These are phyloP conservation scores for Chrysina gloriosa DNA, from an alignment of 2,888 invertebrate species.

Conservation along the genomic window DNA sequence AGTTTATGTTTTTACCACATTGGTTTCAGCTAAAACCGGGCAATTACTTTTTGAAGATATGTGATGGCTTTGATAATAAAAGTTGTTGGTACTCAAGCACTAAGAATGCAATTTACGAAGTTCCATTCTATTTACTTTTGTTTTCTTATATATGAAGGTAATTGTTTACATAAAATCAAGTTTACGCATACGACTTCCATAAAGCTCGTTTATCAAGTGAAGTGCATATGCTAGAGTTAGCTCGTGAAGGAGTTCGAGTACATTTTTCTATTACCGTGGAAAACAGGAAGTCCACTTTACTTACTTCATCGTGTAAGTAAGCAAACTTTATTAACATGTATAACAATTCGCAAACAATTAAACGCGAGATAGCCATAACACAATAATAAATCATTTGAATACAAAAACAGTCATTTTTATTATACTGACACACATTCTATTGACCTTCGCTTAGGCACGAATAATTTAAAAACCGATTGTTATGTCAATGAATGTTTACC, in stretches of 20 bases:
- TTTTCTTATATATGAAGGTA: neutral
- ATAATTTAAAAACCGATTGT: slow-evolving; percentile 16
- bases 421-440: slow-evolving; percentile 31
- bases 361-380: slow-evolving; percentile 27
- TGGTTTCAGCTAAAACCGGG: no score
- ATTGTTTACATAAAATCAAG: neutral
- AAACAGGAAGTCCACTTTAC: neutral
- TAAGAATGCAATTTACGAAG: no score
- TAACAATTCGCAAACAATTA: slow-evolving; percentile 36
- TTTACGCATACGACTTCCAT: neutral
- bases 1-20: no score
- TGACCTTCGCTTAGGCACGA: slow-evolving; percentile 29
- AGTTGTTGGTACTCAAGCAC: no score
- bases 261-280: neutral
- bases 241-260: neutral
- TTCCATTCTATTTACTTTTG: neutral
- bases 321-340: slow-evolving; percentile 26
- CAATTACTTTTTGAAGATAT: no score
- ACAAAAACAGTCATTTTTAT: slow-evolving; percentile 36
- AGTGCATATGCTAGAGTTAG: neutral
- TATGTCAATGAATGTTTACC: slow-evolving; percentile 11
- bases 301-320: slow-evolving; percentile 1
- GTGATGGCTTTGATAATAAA: no score
- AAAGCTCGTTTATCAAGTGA: neutral
- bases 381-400: slow-evolving; percentile 32